Conservation (phyloP, 2,113 vertebrate species). For the Ailuropoda melanoleuca region DNA sequence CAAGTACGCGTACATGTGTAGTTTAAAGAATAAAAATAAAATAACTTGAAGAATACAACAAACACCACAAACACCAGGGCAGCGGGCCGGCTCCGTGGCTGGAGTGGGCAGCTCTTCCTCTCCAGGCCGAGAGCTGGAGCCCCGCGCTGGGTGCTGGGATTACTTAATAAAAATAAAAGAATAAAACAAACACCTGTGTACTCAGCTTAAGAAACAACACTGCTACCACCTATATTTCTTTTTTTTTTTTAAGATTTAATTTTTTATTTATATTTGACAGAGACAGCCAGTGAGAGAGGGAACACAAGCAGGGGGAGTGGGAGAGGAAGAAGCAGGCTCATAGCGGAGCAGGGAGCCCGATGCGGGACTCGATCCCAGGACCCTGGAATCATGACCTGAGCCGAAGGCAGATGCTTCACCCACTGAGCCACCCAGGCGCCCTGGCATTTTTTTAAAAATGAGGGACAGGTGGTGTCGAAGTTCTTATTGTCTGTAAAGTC, state of each 20-base stretch:
- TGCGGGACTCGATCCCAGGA: no score
- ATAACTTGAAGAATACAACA: not conserved
- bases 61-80: rapidly evolving
- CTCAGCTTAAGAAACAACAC: not conserved
- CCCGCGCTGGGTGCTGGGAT: not conserved
- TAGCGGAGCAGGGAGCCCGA: no score
- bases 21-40: not conserved
- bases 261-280: no score
- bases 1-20: not conserved
- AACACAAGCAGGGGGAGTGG: no score
- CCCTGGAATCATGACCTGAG: no score
- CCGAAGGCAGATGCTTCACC: no score
- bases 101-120: not conserved
- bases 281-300: no score
- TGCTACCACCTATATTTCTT: not conserved
- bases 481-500: not conserved
- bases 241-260: no score
- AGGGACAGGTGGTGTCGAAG: not conserved
- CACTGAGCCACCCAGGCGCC: no score
- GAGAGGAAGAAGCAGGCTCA: no score
- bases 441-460: no score
- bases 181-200: not conserved
- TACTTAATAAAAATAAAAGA: not conserved
- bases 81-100: not conserved
- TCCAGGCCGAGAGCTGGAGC: not conserved